Conservation (phyloP, 2,797 vertebrate genomes). For the Allobates femoralis region DNA sequence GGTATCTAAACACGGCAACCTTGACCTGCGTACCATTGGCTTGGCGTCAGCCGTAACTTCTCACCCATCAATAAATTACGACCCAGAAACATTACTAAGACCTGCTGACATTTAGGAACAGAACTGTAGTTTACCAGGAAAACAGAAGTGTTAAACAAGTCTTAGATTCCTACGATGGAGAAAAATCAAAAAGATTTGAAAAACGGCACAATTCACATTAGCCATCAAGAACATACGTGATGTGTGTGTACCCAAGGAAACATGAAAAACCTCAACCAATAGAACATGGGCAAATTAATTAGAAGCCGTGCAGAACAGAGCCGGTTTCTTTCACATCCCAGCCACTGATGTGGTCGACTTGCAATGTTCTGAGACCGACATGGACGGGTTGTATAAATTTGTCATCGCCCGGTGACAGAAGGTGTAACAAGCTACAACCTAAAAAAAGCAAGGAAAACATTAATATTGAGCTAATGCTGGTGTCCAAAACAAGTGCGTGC, state of each 20-base stretch:
- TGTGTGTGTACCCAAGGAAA: conserved; percentile 32
- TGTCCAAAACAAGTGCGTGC: conserved; percentile 55
- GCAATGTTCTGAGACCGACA: conserved; percentile 44
- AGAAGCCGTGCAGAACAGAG: conserved; percentile 4
- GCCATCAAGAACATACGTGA: conserved; percentile 34
- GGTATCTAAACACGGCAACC: not conserved
- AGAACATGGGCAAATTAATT: conserved; percentile 42
- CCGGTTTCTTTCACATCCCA: not conserved
- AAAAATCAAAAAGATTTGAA: not conserved
- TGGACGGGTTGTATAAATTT: conserved; percentile 52
- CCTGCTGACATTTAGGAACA: not conserved
- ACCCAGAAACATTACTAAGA: conserved; percentile 8
- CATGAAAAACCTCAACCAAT: conserved; percentile 40
- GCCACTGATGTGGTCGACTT: conserved; percentile 49
- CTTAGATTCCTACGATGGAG: not conserved
- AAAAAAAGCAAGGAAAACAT: conserved; percentile 58
- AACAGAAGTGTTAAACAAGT: conserved; percentile 9
- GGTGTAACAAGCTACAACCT: conserved; percentile 44
- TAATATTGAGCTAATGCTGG: conserved; percentile 53
- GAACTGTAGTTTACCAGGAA: conserved; percentile 20
- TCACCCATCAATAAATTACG: conserved; percentile 29
- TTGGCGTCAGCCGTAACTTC: not conserved
- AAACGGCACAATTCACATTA: conserved; percentile 46
- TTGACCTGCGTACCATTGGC: not conserved
- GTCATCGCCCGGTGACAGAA: conserved; percentile 59